These are phyloP conservation scores for Aeoliscus strigatus DNA, from an alignment of 2,797 vertebrate species.

Conservation along the genomic window DNA sequence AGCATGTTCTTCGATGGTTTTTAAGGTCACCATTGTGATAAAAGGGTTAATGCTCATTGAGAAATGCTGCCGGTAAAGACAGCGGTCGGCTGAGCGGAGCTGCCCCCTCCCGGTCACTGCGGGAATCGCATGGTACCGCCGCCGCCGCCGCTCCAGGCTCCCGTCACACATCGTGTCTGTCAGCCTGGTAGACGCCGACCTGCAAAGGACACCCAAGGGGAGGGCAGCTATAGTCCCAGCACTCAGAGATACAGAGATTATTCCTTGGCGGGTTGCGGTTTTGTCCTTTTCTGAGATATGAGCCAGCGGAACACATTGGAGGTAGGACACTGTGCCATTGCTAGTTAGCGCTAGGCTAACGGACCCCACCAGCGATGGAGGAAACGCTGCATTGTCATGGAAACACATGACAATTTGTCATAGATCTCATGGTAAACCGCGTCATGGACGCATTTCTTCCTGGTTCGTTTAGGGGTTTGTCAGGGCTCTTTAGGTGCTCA, in stretches of 20 bases:
- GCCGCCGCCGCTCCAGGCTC: slow-evolving; percentile 17
- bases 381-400: slow-evolving; percentile 18
- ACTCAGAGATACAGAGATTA: background rate
- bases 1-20: no score
- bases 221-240: slow-evolving; percentile 2
- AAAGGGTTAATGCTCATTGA: no score
- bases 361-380: background rate
- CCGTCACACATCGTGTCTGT: slow-evolving; percentile 22
- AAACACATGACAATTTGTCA: slow-evolving; percentile 7
- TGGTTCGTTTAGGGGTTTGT: no score
- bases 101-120: slow-evolving; percentile 23
- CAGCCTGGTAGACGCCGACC: slow-evolving; percentile 2
- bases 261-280: background rate
- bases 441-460: no score
- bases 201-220: background rate
- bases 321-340: slow-evolving; percentile 38
- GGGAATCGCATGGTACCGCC: background rate
- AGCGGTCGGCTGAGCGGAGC: background rate
- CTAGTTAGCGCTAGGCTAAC: slow-evolving; percentile 45
- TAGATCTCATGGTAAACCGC: background rate
- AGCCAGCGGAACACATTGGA: slow-evolving; percentile 37
- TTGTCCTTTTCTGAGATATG: slow-evolving; percentile 42
- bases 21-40: no score
- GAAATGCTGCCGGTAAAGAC: background rate
- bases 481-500: background rate